Conservation (phyloP, 2,113 vertebrate species). For the Pteropus alecto region DNA sequence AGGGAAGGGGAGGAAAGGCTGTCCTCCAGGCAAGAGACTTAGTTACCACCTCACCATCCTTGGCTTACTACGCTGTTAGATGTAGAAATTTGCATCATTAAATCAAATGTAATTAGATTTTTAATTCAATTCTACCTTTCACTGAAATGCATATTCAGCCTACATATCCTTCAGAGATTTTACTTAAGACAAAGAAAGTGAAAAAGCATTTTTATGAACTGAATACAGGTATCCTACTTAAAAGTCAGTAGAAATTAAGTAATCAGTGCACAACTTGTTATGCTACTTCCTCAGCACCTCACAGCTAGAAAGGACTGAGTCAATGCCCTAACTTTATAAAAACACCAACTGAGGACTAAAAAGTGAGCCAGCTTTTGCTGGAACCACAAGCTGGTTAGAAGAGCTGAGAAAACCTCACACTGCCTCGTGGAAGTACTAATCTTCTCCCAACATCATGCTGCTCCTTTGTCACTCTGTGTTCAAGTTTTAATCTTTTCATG, state of each 20-base stretch:
- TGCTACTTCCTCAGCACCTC: background rate
- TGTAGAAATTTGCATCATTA: background rate
- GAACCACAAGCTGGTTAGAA: background rate
- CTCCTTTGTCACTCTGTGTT: too few species aligned
- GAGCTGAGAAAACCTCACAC: background rate
- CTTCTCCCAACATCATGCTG: background rate
- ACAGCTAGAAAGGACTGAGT: background rate
- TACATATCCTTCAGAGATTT: background rate
- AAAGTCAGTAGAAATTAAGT: background rate
- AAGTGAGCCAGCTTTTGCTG: background rate
- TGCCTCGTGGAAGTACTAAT: background rate
- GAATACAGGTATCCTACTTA: background rate
- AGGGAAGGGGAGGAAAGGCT: background rate
- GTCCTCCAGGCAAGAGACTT: background rate
- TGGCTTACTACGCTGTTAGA: background rate
- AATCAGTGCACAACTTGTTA: background rate
- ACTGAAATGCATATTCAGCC: background rate
- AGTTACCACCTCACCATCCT: background rate
- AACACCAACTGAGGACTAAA: background rate
- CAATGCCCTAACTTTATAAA: background rate
- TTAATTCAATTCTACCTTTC: background rate
- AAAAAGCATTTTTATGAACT: background rate
- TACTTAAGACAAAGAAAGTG: background rate
- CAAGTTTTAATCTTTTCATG: background rate
- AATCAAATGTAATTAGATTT: conserved; percentile 8